Percentiles rank a stretch among this genome's conserved stretches.
phyloP scores from a whole-genome alignment of 1,140 invertebrate genomes.

The Drosophila takahashii region DNA sequence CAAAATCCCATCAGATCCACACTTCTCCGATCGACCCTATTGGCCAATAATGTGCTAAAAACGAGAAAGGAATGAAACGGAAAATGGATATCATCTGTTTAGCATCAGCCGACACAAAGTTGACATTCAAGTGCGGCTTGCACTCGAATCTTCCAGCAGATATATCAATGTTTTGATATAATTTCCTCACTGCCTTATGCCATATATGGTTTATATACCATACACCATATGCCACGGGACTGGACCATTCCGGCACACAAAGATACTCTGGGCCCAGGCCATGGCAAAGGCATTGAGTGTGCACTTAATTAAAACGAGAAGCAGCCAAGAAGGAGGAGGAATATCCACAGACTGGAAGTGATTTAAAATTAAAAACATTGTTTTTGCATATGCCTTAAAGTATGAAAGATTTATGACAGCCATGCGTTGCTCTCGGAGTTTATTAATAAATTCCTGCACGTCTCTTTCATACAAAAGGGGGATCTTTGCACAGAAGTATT shows the following conservation, averaged over 20 bases:
- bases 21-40: conserved; percentile 28
- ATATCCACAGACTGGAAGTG: conserved; percentile 44
- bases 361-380: conserved; percentile 76
- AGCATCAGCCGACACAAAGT: conserved; percentile 76
- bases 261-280: conserved; percentile 16
- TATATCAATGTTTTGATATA: conserved; percentile 76
- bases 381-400: conserved; percentile 75
- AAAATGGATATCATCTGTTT: conserved; percentile 58
- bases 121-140: conserved; percentile 80
- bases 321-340: conserved; percentile 14
- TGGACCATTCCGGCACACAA: conserved; percentile 8
- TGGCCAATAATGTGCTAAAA: conserved; percentile 60
- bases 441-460: conserved; percentile 71
- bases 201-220: neutral
- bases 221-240: conserved; percentile 52
- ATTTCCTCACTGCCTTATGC: conserved; percentile 58
- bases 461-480: conserved; percentile 23
- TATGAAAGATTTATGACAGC: conserved; percentile 80
- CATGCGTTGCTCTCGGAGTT: conserved; percentile 58
- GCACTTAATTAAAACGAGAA: conserved; percentile 74
- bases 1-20: conserved; percentile 32
- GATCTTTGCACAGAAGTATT: conserved; percentile 53
- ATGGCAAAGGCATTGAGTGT: conserved; percentile 51
- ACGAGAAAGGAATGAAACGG: conserved; percentile 16
- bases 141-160: conserved; percentile 30